A percentile compares a stretch with the other conserved stretches of the same genome.
Conservation (phyloP, 2,797 vertebrate genomes). For the Melanogrammus aeglefinus region DNA sequence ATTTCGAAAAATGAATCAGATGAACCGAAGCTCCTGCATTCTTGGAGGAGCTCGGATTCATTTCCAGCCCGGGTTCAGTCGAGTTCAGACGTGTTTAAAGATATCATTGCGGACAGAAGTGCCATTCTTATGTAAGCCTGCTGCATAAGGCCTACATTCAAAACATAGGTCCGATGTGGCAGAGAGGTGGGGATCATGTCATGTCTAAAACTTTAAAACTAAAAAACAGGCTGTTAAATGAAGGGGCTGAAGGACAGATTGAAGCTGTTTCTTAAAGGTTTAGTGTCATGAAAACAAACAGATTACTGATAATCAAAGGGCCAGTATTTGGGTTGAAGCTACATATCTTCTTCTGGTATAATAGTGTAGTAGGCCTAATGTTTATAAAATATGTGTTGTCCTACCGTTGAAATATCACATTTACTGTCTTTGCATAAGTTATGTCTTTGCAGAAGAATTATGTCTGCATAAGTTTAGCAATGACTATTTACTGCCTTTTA, state of each 20-base stretch:
- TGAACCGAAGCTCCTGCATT: not conserved
- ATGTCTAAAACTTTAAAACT: too few relatives aligned
- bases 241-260: not conserved
- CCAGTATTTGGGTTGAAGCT: too few relatives aligned
- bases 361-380: too few relatives aligned
- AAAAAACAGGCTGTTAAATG: not conserved
- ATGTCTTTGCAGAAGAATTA: too few relatives aligned
- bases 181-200: not conserved
- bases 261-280: not conserved
- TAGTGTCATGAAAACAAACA: not conserved
- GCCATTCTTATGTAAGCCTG: not conserved
- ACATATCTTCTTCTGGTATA: too few relatives aligned
- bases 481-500: too few relatives aligned
- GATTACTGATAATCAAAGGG: too few relatives aligned
- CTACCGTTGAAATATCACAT: too few relatives aligned
- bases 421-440: too few relatives aligned
- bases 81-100: not conserved
- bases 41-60: not conserved
- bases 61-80: not conserved
- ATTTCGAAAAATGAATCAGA: not conserved
- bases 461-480: too few relatives aligned
- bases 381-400: too few relatives aligned
- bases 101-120: not conserved
- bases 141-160: not conserved
- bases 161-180: not conserved